Percentiles rank a stretch among this genome's conserved stretches.
These are phyloP conservation scores for Corythoichthys intestinalis DNA, from an alignment of 2,113 vertebrate genomes.

Conservation along the genomic window DNA sequence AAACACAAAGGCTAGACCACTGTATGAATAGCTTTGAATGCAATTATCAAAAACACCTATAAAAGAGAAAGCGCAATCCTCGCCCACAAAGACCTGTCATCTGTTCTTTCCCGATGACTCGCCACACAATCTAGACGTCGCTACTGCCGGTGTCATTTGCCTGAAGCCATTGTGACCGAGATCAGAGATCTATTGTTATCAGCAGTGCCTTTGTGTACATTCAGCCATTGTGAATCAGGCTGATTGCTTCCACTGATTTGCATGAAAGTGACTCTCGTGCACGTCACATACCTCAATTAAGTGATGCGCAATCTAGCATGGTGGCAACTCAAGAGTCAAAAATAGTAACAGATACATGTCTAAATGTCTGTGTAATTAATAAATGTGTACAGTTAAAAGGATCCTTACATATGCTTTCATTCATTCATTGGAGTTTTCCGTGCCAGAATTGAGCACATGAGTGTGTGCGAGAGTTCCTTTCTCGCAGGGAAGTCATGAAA, in stretches of 20 bases:
- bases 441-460: conserved; percentile 1
- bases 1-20: neutral
- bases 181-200: conserved; percentile 13
- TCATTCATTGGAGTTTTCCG: neutral
- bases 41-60: neutral
- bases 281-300: neutral
- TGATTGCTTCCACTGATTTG: neutral
- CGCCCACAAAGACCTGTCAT: neutral
- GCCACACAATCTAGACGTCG: conserved; percentile 4
- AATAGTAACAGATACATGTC: too few species aligned
- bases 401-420: too few species aligned
- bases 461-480: conserved; percentile 1
- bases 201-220: neutral
- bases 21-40: neutral
- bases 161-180: conserved; percentile 15
- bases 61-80: neutral
- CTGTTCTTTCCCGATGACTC: neutral
- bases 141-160: conserved; percentile 11
- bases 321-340: too few species aligned
- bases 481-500: conserved; percentile 9
- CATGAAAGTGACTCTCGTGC: neutral
- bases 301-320: too few species aligned
- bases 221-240: conserved; percentile 1
- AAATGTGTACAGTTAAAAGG: too few species aligned
- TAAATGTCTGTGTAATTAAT: too few species aligned